Conservation (phyloP, 2,113 vertebrate species). For the Ictidomys tridecemlineatus region DNA sequence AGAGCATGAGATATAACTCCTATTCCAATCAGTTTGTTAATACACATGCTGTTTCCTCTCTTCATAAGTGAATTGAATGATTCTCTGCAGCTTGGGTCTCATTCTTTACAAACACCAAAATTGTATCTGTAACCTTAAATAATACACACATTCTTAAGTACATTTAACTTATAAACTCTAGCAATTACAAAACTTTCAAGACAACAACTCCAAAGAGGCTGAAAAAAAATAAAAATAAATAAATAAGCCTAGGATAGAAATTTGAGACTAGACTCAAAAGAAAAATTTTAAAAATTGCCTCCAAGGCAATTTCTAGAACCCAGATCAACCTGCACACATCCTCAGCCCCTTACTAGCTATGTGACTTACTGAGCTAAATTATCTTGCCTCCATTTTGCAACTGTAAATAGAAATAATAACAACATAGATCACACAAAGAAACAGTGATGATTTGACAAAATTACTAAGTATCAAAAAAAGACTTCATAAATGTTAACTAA, state of each 20-base stretch:
- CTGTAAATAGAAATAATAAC: slow-evolving; percentile 40
- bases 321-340: background rate
- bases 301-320: slow-evolving; percentile 26
- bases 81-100: slow-evolving; percentile 76
- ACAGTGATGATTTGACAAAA: slow-evolving; percentile 10
- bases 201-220: slow-evolving; percentile 47
- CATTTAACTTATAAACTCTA: slow-evolving; percentile 49
- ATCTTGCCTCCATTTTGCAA: background rate
- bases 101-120: slow-evolving; percentile 67
- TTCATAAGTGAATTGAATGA: slow-evolving; percentile 81
- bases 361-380: background rate
- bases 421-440: background rate
- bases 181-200: slow-evolving; percentile 73
- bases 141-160: slow-evolving; percentile 81
- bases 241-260: background rate
- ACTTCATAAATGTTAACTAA: slow-evolving; percentile 8
- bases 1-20: background rate
- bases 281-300: slow-evolving; percentile 53
- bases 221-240: background rate
- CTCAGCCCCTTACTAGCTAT: background rate
- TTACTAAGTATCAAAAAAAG: background rate
- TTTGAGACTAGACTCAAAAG: slow-evolving; percentile 8
- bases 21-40: slow-evolving; percentile 54
- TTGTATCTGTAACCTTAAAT: slow-evolving; percentile 77
- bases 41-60: slow-evolving; percentile 65